Evolutionary conservation across 1,140 invertebrate species (phyloP).

Genomic region (Bilobella aurantiaca): DNA sequence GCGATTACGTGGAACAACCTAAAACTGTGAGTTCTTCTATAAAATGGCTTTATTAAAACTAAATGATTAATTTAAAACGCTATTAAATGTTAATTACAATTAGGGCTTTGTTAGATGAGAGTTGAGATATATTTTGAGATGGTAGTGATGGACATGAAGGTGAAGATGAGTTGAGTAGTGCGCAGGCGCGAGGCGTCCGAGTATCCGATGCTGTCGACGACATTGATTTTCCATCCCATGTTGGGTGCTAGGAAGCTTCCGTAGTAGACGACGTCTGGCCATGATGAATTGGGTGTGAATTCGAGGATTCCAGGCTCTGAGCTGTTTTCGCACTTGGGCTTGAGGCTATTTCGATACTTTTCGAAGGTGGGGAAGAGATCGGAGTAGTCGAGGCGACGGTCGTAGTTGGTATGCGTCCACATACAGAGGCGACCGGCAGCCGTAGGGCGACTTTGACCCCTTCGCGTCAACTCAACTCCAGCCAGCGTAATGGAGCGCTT

Average conservation of each 20-base stretch:
- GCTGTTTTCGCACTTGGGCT: conserved; percentile 55
- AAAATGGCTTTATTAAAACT: too few relatives aligned
- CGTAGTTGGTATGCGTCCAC: conserved; percentile 53
- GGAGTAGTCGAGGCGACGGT: conserved; percentile 65
- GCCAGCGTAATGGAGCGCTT: conserved; percentile 49
- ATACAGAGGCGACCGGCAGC: conserved; percentile 70
- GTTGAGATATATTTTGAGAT: neutral
- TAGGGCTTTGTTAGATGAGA: too few relatives aligned
- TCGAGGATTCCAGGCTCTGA: conserved; percentile 60
- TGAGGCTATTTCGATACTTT: conserved; percentile 66
- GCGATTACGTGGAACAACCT: too few relatives aligned
- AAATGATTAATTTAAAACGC: too few relatives aligned
- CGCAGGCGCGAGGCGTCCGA: neutral
- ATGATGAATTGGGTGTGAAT: conserved; percentile 76
- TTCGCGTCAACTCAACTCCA: conserved; percentile 69
- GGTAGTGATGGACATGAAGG: neutral
- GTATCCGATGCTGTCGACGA: conserved; percentile 51
- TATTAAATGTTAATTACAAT: too few relatives aligned
- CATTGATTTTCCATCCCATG: conserved; percentile 82
- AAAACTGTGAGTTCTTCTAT: too few relatives aligned
- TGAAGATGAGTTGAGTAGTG: neutral
- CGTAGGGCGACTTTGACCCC: conserved; percentile 63
- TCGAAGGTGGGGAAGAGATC: conserved; percentile 56
- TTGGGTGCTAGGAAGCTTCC: conserved; percentile 82
- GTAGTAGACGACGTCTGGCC: conserved; percentile 88